Percentiles rank a stretch among this genome's conserved stretches.
Conservation (phyloP, 2,888 invertebrate genomes). For the Trachelus tabidus region DNA sequence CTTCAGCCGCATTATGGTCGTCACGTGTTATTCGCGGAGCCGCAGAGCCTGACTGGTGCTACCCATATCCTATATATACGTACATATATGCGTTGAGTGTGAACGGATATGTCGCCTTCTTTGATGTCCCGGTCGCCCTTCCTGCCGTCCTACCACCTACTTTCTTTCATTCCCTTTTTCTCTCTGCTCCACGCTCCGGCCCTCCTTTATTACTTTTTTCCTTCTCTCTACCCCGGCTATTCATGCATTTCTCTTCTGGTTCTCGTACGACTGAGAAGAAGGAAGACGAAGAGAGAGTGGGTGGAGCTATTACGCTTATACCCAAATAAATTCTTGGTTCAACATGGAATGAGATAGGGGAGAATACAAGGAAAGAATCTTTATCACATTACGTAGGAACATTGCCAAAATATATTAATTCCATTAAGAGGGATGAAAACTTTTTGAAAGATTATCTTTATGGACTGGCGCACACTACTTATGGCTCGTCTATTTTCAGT, state of each 20-base stretch:
- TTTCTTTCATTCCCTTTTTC: slow-evolving; percentile 3
- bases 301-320: background rate
- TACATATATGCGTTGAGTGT: slow-evolving; percentile 47
- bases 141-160: slow-evolving; percentile 6
- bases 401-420: background rate
- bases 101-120: slow-evolving; percentile 64
- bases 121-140: slow-evolving; percentile 54
- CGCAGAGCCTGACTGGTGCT: slow-evolving; percentile 34
- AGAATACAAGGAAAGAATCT: background rate
- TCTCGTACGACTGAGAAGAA: slow-evolving; percentile 22
- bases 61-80: slow-evolving; percentile 32
- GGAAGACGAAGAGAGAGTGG: slow-evolving; percentile 8
- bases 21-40: slow-evolving; percentile 49
- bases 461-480: background rate
- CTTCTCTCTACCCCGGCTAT: slow-evolving; percentile 2
- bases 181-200: background rate
- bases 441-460: background rate
- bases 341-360: background rate
- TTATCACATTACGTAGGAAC: background rate
- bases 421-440: background rate
- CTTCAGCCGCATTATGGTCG: slow-evolving; percentile 52
- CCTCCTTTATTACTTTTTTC: slow-evolving; percentile 2
- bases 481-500: background rate
- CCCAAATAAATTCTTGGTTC: background rate
- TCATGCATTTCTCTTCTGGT: slow-evolving; percentile 17